Base-by-base conservation (phyloP, 2,113 vertebrate genomes). In the Pangasianodon gigas region DNA sequence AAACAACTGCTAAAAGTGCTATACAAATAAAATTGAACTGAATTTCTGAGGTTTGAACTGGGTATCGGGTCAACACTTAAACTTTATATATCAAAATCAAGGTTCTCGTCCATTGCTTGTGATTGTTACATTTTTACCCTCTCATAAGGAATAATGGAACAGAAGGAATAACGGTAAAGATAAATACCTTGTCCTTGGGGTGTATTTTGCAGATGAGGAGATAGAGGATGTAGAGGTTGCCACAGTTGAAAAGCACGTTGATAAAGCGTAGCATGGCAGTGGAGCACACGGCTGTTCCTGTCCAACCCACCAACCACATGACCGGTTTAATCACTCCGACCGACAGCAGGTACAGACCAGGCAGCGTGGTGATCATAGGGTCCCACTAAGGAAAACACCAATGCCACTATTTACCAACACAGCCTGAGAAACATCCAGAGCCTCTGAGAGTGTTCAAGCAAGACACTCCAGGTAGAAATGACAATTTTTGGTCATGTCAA, bases 331-430 rank as follows among this genome's bases (percentile, higher is more conserved):
- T 96, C 11, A 97, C 91, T 0, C 98, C 98, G 85, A 98, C 97
- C 0, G 98, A 98, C 51, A 96, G 93, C 85, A 99, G 96, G 94
- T 99, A 99, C 44, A 99, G 92, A 32, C 98, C 98, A 0, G 98
- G 98, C 8, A 97, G 94, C 0, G 98, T 99, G 46, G 98, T 99
- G 94, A 99, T 99, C 98, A 99, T 99, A 0, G 98, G 97, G 93
- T 99, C 97, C 98, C 98, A 99, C 98, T 99, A 93, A 0, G 44
- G 26, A 75, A 84, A 60, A 16, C 82, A 84, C 2, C 37, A 60
- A 26, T 0, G 11, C 1, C 56, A 58, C 19, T 5, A 37, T 83
- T 80, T 51, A 80, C 46, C 26, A 46, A 80, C 44, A 48, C 44
- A 79, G 24, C 24, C 32, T 21, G 37, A 32, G 67, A 16, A 69